Evolutionary conservation across 2,113 vertebrate species (phyloP).

Genomic region (Thryonomys swinderianus): DNA sequence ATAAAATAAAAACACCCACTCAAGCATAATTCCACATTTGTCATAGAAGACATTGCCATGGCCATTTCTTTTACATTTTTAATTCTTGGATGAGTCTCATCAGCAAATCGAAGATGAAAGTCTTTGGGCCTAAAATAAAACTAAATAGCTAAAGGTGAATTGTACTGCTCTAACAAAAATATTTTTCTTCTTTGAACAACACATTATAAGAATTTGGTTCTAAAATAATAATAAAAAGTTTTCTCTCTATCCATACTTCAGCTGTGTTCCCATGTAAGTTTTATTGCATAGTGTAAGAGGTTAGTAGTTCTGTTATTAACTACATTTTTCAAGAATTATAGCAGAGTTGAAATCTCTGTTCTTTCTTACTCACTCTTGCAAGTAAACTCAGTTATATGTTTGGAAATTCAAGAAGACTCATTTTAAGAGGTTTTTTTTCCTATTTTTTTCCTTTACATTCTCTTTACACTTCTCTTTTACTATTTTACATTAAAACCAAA

Average conservation of each 20-base stretch:
- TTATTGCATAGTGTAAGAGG: constrained; percentile 65
- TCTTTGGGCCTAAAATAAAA: constrained; percentile 28
- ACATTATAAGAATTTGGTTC: constrained; percentile 42
- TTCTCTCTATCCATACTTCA: constrained; percentile 21
- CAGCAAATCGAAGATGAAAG: background rate
- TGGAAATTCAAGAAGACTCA: constrained; percentile 52
- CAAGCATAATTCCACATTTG: background rate
- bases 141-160: background rate
- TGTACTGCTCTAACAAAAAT: background rate
- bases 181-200: constrained; percentile 3
- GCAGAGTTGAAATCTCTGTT: constrained; percentile 70
- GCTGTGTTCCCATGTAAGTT: constrained; percentile 41
- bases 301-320: constrained; percentile 74
- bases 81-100: background rate
- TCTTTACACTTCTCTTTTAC: constrained; percentile 65
- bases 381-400: constrained; percentile 72
- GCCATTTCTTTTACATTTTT: constrained; percentile 7
- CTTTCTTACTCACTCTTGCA: constrained; percentile 64
- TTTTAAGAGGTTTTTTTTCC: constrained; percentile 64
- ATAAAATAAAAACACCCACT: background rate
- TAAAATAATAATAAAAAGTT: constrained; percentile 45
- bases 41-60: background rate
- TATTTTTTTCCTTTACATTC: too few relatives aligned
- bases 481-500: constrained; percentile 58
- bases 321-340: constrained; percentile 78